Conservation (phyloP, 2,113 vertebrate genomes). For the Tamias sibiricus region DNA sequence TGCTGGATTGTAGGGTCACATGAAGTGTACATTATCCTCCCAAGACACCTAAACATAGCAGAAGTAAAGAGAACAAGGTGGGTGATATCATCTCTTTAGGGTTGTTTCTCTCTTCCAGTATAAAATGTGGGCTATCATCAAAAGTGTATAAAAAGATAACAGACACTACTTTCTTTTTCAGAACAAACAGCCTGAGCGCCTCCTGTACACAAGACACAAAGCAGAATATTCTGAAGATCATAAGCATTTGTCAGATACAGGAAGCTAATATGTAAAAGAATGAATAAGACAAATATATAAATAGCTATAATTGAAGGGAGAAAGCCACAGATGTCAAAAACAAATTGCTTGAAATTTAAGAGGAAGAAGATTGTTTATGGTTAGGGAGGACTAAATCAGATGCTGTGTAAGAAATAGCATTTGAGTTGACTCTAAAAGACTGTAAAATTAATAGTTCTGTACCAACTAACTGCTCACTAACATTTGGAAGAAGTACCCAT, state of each 20-base stretch:
- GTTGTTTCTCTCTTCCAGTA: not conserved
- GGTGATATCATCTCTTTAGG: not conserved
- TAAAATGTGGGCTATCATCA: not conserved
- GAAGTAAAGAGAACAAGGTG: not conserved
- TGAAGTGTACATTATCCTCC: no score
- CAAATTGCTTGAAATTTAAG: conserved; percentile 10
- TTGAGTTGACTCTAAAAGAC: not conserved
- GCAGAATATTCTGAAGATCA: not conserved
- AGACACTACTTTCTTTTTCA: not conserved
- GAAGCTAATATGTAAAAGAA: not conserved
- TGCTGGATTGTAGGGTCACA: not conserved
- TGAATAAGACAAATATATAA: not conserved
- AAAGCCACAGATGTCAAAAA: conserved; percentile 9
- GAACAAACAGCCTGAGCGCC: not conserved
- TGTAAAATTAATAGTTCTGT: not conserved
- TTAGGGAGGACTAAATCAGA: not conserved
- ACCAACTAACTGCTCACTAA: not conserved
- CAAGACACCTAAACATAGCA: not conserved
- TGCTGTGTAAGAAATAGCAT: not conserved
- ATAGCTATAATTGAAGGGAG: not conserved
- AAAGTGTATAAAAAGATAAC: not conserved
- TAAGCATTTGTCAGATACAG: not conserved
- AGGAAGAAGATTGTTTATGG: not conserved
- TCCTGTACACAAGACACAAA: not conserved
- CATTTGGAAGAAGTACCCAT: not conserved